Percentiles rank a stretch among this genome's conserved stretches.
phyloP scores from a whole-genome alignment of 2,113 vertebrate species.

The Nettapus auritus region DNA sequence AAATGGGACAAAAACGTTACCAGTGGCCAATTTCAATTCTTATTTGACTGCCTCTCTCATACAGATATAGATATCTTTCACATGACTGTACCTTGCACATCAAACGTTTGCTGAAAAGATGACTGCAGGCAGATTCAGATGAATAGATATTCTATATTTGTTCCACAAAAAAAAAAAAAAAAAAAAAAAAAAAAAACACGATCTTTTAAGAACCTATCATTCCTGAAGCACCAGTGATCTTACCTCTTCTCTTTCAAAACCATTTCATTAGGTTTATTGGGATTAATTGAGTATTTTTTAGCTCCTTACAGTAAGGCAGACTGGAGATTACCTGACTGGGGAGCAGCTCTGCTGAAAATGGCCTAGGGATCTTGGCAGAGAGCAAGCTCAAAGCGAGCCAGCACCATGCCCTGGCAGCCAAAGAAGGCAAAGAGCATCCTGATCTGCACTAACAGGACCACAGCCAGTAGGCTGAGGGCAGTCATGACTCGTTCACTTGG shows the following conservation, averaged over 20 bases:
- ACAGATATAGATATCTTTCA: background rate
- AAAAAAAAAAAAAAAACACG: background rate
- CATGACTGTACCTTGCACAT: background rate
- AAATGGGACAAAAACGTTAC: background rate
- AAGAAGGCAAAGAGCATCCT: background rate
- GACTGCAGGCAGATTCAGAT: background rate
- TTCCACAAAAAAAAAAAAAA: background rate
- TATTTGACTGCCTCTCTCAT: background rate
- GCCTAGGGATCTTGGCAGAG: background rate
- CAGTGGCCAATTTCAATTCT: background rate
- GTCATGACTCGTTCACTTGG: background rate
- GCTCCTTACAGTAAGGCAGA: background rate
- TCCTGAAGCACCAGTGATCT: background rate
- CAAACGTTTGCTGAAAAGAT: background rate
- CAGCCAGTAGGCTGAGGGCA: background rate
- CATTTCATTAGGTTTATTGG: background rate
- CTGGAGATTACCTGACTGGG: background rate
- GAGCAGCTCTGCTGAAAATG: background rate
- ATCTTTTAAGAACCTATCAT: background rate
- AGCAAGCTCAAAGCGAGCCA: background rate
- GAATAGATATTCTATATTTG: background rate
- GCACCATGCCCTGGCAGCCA: background rate
- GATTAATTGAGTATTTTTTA: background rate
- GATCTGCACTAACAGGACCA: background rate
- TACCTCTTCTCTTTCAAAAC: background rate